These are phyloP conservation scores for Ctena decussata DNA, from an alignment of 2,888 invertebrate species.

Conservation along the genomic window DNA sequence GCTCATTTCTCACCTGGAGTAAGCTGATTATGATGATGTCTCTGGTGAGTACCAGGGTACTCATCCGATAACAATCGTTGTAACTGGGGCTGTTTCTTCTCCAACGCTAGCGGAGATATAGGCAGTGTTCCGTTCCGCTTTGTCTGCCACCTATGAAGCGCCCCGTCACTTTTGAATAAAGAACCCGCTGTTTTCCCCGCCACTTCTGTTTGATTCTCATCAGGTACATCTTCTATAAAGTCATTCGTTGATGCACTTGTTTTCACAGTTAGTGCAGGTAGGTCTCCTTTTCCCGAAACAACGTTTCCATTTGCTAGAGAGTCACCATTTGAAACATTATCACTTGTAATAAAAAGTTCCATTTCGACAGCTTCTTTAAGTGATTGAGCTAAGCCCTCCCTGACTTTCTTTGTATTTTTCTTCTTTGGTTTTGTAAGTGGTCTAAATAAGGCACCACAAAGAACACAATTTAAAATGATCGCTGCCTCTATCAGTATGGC, in stretches of 20 bases:
- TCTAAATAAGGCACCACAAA: conserved; percentile 96
- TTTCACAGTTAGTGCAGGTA: neutral
- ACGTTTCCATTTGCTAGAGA: neutral
- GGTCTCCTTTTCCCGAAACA: neutral
- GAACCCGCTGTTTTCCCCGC: neutral
- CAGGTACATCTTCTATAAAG: neutral
- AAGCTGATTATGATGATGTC: conserved; percentile 26
- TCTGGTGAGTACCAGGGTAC: conserved; percentile 10
- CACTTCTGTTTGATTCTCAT: neutral
- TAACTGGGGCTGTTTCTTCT: conserved; percentile 24
- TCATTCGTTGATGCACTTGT: neutral
- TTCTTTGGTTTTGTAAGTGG: conserved; percentile 90
- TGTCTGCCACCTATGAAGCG: conserved; percentile 20
- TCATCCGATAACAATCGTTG: conserved; percentile 53
- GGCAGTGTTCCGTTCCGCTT: conserved; percentile 24
- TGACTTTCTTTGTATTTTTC: neutral
- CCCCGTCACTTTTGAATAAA: conserved; percentile 51
- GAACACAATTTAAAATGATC: conserved; percentile 94
- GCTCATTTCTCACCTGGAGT: conserved; percentile 9
- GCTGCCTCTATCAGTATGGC: conserved; percentile 95
- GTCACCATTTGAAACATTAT: neutral
- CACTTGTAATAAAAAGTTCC: conserved; percentile 29
- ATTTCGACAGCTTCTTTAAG: conserved; percentile 41
- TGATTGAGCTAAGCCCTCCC: neutral
- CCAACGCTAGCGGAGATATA: conserved; percentile 48